Conservation (phyloP, 1,140 invertebrate species). For the Hetaerina americana region DNA sequence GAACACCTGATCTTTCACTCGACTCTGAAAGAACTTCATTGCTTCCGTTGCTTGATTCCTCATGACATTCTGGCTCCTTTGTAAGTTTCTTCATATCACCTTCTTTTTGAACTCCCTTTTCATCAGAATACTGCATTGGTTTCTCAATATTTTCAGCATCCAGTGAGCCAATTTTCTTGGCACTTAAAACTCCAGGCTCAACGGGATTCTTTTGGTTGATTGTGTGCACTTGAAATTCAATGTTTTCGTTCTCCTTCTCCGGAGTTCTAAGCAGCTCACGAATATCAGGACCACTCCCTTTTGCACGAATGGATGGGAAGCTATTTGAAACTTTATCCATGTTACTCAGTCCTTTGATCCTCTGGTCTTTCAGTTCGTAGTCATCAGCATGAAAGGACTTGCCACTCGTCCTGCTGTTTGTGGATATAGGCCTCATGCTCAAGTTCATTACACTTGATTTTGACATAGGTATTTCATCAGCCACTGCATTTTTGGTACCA, state of each 20-base stretch:
- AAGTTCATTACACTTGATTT: not conserved
- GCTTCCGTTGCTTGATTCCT: not conserved
- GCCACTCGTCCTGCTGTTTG: not conserved
- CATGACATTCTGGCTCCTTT: not conserved
- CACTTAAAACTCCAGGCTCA: not conserved
- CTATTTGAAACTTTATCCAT: not conserved
- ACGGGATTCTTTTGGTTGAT: not conserved
- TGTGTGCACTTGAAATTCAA: not conserved
- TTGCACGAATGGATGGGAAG: no score
- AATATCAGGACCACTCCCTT: not conserved
- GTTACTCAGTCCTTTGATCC: not conserved
- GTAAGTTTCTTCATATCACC: not conserved
- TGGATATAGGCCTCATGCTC: not conserved
- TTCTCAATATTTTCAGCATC: not conserved
- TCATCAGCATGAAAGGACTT: not conserved
- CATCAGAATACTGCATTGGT: not conserved
- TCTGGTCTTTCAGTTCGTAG: not conserved
- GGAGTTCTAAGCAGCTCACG: not conserved
- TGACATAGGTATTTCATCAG: not conserved
- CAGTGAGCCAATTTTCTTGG: no score
- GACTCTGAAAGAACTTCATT: not conserved
- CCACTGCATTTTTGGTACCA: not conserved
- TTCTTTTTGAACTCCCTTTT: no score
- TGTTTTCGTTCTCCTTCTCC: not conserved
- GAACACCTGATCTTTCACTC: not conserved